A percentile compares a stretch with the other conserved stretches of the same genome.
Evolutionary conservation across 1,140 invertebrate species (phyloP).

Genomic region (Camponotus vicinus): DNA sequence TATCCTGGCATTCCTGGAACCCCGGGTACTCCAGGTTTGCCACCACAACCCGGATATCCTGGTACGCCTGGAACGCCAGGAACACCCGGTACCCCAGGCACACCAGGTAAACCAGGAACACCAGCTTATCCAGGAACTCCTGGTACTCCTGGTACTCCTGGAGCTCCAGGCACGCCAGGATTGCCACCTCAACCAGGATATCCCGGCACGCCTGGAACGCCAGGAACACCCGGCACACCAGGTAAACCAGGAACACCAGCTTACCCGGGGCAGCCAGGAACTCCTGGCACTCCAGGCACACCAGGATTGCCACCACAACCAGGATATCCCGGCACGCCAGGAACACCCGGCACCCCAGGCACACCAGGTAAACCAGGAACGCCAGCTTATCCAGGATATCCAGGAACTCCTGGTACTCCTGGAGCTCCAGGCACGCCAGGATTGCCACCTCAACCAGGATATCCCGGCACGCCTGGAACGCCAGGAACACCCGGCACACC

Average conservation of each 20-base stretch:
- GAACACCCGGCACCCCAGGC: not conserved
- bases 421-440: not conserved
- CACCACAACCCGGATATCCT: conserved; percentile 63
- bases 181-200: conserved; percentile 51
- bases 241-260: conserved; percentile 68
- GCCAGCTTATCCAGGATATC: conserved; percentile 55
- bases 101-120: conserved; percentile 75
- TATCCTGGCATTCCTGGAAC: not conserved
- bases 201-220: too few species aligned
- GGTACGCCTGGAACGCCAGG: not conserved
- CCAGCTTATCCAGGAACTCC: conserved; percentile 60
- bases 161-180: not conserved
- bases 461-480: conserved; percentile 42
- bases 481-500: conserved; percentile 63
- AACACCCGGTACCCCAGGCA: not conserved
- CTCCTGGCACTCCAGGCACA: conserved; percentile 75
- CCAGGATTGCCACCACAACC: not conserved
- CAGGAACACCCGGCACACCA: conserved; percentile 70
- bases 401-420: conserved; percentile 79
- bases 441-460: conserved; percentile 55
- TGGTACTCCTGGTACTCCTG: conserved; percentile 42
- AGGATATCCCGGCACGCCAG: conserved; percentile 67
- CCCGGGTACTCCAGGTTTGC: not conserved
- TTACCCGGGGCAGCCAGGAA: conserved; percentile 60
- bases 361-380: too few species aligned